Base-by-base conservation (phyloP, 2,888 invertebrate genomes). In the Drosophila cracens region DNA sequence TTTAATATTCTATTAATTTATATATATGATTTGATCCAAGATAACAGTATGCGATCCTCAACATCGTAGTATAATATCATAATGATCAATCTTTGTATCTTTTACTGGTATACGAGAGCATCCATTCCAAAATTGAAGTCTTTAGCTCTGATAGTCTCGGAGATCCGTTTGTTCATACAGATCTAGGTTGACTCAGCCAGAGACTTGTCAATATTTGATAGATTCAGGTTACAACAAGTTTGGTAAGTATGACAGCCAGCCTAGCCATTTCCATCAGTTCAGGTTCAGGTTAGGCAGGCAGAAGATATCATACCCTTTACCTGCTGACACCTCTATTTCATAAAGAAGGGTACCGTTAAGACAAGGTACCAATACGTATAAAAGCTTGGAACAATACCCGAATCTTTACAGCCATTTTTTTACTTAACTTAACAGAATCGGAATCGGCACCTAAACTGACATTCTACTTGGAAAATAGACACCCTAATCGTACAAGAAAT, bases 21-120 rank as follows among this genome's bases (percentile, higher is more conserved):
- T 31, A 31, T 31, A 10, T 1, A 10, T 40, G 2, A 40, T 40
- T 40, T 43, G 3, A 13, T 7, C 6, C 6, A 13, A 13, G 21
- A 21, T 0, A 7, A 46, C 0, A 1, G 13, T 3, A 0, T 43
- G 21, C 3, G 1, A 16, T 25, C 13, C 2, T 4, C 4, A 46
- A 8, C 2, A 8, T 25, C 1, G 4, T 2, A 2, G 16, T 4
- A 8, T 0, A 4, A 46, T 16, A 46, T 2, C 46, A 8, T 2
- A 21, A 21, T 13, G 43, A 11, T 11, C 25, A 46, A 8, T 16
- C 4, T 8, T 10, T 33, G 3, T 10, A 33, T 27, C 10, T 33
- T 33, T 10, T 31, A 10, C 43, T 11, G n/a, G 5, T 6, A n/a
- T 43, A 6, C 3, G 13, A 2, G 16, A 46, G 1, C 8, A 25